A percentile compares a stretch with the other conserved stretches of the same genome.
These are phyloP conservation scores for Rhea americana DNA, from an alignment of 2,113 vertebrate species.

Conservation along the genomic window DNA sequence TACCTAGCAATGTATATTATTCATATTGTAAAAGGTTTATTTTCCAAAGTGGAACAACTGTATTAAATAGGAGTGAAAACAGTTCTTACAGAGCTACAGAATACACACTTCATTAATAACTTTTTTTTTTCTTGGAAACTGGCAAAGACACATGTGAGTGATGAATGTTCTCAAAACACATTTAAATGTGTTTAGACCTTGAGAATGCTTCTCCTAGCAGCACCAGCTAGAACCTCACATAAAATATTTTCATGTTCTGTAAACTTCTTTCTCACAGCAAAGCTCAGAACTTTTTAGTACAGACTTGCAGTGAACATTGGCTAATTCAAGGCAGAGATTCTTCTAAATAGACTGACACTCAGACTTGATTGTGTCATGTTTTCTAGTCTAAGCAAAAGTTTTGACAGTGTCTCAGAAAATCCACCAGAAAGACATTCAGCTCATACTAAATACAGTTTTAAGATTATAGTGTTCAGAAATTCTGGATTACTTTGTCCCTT, in stretches of 20 bases:
- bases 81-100: background rate
- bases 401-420: background rate
- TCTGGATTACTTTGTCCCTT: background rate
- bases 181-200: background rate
- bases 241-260: background rate
- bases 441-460: background rate
- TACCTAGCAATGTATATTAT: background rate
- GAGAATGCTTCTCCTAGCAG: background rate
- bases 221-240: background rate
- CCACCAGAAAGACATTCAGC: background rate
- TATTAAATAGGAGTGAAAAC: background rate
- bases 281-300: background rate
- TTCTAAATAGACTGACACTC: background rate
- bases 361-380: background rate
- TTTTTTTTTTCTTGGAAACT: background rate
- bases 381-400: background rate
- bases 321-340: background rate
- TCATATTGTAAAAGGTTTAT: background rate
- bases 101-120: background rate
- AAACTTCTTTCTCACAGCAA: background rate
- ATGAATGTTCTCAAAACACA: background rate
- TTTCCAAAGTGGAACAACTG: background rate
- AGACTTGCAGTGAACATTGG: background rate
- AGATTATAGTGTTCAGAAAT: background rate
- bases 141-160: background rate